Percentiles rank a stretch among this genome's conserved stretches.
phyloP scores from a whole-genome alignment of 2,797 vertebrate genomes.

The Cyclura pinguis region DNA sequence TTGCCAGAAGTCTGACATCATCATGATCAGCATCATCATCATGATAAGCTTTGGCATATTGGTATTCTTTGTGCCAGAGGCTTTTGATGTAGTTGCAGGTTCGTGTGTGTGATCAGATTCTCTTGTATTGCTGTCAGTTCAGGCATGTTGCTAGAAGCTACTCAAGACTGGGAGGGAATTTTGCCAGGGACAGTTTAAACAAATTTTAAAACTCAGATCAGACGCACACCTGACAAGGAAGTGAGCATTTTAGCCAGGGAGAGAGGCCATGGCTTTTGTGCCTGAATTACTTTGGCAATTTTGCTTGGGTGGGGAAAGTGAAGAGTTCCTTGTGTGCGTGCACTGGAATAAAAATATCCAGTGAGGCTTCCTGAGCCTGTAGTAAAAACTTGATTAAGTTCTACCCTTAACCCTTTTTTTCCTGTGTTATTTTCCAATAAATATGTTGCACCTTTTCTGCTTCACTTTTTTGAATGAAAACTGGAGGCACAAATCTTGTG shows the following conservation, averaged over 20 bases:
- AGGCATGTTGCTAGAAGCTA: neutral
- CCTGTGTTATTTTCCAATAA: neutral
- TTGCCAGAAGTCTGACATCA: no score
- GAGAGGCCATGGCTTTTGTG: neutral
- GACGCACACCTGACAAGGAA: neutral
- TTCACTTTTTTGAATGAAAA: no score
- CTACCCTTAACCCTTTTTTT: neutral
- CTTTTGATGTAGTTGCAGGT: neutral
- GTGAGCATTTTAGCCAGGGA: neutral
- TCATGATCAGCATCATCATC: no score
- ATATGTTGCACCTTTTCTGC: neutral
- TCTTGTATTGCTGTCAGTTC: neutral
- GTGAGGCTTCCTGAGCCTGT: neutral
- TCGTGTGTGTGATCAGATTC: neutral
- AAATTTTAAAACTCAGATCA: neutral
- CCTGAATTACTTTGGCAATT: slow-evolving; percentile 2
- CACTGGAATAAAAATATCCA: no score
- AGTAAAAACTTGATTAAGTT: neutral
- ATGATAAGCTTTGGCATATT: no score
- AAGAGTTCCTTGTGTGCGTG: neutral
- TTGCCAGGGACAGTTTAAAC: neutral
- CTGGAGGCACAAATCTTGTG: neutral
- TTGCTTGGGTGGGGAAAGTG: slow-evolving; percentile 2
- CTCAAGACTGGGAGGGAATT: neutral
- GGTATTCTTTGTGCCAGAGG: neutral